A percentile compares a stretch with the other conserved stretches of the same genome.
Conservation (phyloP, 2,113 vertebrate genomes). For the Scomber scombrus region DNA sequence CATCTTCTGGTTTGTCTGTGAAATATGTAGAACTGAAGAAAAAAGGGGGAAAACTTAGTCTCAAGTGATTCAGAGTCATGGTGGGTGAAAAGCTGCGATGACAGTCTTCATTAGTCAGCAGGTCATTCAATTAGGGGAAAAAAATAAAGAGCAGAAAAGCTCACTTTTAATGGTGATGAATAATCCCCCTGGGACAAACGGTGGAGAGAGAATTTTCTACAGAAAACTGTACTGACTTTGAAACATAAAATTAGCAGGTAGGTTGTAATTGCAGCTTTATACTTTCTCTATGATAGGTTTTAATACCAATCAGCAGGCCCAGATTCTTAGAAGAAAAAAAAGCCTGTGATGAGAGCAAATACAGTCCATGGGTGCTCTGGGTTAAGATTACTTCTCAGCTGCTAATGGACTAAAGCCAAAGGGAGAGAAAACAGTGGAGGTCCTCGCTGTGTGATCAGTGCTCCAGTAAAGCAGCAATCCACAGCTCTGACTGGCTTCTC, state of each 20-base stretch:
- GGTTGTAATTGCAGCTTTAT: constrained; percentile 25
- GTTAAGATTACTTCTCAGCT: constrained; percentile 32
- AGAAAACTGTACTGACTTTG: constrained; percentile 22
- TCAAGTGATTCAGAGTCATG: constrained; percentile 42
- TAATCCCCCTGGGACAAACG: constrained; percentile 50
- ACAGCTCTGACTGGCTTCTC: constrained; percentile 39
- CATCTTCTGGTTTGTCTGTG: background rate
- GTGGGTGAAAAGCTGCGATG: constrained; percentile 54
- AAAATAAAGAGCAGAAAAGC: constrained; percentile 52
- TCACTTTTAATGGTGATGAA: constrained; percentile 65
- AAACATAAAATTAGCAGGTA: constrained; percentile 36
- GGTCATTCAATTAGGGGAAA: constrained; percentile 54
- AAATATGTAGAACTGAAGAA: constrained; percentile 7
- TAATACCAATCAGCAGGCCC: constrained; percentile 24
- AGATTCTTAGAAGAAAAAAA: constrained; percentile 27
- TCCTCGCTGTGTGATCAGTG: constrained; percentile 47
- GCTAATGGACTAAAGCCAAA: constrained; percentile 49
- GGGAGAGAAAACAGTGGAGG: constrained; percentile 43
- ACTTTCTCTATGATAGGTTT: constrained; percentile 8
- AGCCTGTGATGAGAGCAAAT: constrained; percentile 19
- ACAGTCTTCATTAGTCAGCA: constrained; percentile 70
- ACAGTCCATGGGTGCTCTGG: constrained; percentile 21
- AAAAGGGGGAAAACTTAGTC: constrained; percentile 16
- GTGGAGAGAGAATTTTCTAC: constrained; percentile 10
- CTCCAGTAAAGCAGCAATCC: constrained; percentile 45